Conservation (phyloP, 2,797 vertebrate genomes). For the Ceryle rudis region DNA sequence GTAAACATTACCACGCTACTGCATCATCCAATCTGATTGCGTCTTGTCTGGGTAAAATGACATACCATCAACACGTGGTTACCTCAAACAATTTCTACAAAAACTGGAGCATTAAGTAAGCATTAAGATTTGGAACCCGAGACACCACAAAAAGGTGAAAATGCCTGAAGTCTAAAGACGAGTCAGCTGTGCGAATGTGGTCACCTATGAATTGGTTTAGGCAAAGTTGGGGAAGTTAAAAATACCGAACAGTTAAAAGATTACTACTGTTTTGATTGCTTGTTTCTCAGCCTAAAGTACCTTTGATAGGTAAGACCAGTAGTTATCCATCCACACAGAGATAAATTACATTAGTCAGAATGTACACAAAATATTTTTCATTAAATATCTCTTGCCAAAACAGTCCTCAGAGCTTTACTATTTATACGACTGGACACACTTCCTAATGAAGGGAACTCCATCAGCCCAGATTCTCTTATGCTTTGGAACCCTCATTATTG, state of each 20-base stretch:
- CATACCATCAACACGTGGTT: rapidly evolving
- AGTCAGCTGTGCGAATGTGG: rapidly evolving
- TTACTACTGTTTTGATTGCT: background rate
- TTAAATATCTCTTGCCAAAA: background rate
- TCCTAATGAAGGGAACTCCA: background rate
- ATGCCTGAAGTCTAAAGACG: background rate
- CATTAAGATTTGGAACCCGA: background rate
- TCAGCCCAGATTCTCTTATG: background rate
- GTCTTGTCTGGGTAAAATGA: background rate
- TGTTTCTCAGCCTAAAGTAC: background rate
- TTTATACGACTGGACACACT: background rate
- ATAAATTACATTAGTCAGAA: background rate
- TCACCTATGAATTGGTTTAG: background rate
- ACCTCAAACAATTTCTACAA: background rate
- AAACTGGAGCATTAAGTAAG: background rate
- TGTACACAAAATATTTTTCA: background rate
- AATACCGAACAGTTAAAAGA: background rate
- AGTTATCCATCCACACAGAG: background rate
- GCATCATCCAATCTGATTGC: background rate
- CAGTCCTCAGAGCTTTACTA: background rate
- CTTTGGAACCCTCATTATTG: background rate
- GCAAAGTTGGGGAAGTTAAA: background rate
- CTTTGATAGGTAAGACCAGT: background rate
- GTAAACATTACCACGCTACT: background rate
- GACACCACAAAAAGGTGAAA: background rate